phyloP scores from a whole-genome alignment of 2,113 vertebrate species.

The Xenus cinereus region DNA sequence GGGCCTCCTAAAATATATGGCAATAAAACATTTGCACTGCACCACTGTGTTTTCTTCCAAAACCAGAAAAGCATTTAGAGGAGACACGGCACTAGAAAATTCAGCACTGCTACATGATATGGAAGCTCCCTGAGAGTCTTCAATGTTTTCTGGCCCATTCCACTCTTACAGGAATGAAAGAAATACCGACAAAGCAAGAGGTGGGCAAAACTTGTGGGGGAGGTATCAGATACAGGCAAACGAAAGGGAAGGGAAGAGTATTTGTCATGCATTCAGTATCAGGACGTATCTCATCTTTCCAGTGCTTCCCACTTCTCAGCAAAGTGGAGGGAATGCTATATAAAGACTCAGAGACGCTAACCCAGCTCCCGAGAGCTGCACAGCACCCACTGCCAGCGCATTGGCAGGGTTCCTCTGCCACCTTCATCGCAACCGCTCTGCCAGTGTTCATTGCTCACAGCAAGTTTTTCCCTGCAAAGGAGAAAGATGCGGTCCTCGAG shows the following conservation, averaged over 20 bases:
- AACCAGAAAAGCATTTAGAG: background rate
- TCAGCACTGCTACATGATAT: background rate
- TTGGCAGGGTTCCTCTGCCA: background rate
- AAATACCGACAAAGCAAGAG: background rate
- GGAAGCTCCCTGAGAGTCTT: background rate
- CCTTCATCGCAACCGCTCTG: background rate
- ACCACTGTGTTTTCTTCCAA: background rate
- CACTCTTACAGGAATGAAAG: background rate
- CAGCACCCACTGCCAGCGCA: background rate
- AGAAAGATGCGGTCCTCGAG: background rate
- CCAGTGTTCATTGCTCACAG: fast-evolving
- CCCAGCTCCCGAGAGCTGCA: background rate
- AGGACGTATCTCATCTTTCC: background rate
- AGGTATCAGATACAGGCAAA: background rate
- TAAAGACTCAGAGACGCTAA: slow-evolving; percentile 3
- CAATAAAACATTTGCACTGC: slow-evolving; percentile 22
- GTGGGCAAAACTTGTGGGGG: background rate
- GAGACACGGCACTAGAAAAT: background rate
- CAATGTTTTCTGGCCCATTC: background rate
- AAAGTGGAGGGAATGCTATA: background rate
- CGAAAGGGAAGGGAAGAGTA: background rate
- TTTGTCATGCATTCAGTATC: background rate
- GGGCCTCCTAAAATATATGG: background rate
- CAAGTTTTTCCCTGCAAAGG: background rate
- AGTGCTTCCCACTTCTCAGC: background rate